These are phyloP conservation scores for Rhopilema esculentum DNA, from an alignment of 30 jellyfish, hydroid and myxozoan genomes.

Conservation along the genomic window DNA sequence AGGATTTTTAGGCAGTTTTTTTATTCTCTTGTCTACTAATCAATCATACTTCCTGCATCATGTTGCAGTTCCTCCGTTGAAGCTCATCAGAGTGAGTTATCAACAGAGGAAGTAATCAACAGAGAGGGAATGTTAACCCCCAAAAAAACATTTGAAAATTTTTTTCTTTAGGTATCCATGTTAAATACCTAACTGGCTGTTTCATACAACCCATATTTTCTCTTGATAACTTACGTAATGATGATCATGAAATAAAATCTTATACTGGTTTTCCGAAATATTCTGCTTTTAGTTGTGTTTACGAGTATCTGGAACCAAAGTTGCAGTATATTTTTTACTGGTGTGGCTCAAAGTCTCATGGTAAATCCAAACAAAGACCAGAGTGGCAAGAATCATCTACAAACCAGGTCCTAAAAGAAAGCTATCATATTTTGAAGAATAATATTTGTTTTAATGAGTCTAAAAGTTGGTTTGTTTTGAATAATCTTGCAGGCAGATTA, in stretches of 20 bases:
- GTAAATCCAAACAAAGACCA: background rate
- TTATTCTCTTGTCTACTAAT: background rate
- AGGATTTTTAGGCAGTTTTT: too few relatives aligned
- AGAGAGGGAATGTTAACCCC: background rate
- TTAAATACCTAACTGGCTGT: background rate
- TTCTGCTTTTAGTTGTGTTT: background rate
- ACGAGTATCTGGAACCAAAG: background rate
- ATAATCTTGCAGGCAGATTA: slow-evolving; percentile 59
- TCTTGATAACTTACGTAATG: background rate
- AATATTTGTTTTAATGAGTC: slow-evolving; percentile 29
- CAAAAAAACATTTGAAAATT: background rate
- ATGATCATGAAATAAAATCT: background rate
- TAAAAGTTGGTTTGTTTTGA: slow-evolving; percentile 52
- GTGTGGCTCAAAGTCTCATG: background rate
- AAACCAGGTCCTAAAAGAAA: too few relatives aligned
- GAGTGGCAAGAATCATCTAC: too few relatives aligned
- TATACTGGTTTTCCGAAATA: background rate
- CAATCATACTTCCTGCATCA: background rate
- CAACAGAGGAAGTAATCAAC: too few relatives aligned
- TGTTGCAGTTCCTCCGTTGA: too few relatives aligned
- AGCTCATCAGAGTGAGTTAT: too few relatives aligned
- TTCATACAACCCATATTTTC: background rate
- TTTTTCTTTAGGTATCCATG: background rate
- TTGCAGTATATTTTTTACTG: background rate
- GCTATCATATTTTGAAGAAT: slow-evolving; percentile 16